Conservation (phyloP, 2,797 vertebrate genomes). For the Gadopsis marmoratus region DNA sequence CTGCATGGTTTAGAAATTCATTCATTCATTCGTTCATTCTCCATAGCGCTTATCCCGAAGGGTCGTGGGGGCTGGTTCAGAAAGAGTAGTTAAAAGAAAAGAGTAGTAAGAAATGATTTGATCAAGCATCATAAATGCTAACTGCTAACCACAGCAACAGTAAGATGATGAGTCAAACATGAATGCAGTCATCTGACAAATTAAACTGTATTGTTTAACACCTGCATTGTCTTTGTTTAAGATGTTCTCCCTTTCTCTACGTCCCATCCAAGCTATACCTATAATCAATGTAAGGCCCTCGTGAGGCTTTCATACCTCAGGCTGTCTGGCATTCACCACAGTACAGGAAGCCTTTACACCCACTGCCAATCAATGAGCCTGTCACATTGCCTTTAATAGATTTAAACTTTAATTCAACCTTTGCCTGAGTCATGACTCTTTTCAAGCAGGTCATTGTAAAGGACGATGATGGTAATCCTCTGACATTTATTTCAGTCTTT, state of each 20-base stretch:
- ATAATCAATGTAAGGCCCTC: not conserved
- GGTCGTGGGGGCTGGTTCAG: too few species aligned
- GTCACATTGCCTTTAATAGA: slow-evolving; percentile 28
- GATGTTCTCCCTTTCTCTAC: not conserved
- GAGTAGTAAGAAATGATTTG: not conserved
- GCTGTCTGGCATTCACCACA: slow-evolving; percentile 24
- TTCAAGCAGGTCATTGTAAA: slow-evolving; percentile 9
- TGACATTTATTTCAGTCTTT: slow-evolving; percentile 59
- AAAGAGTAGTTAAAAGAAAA: not conserved
- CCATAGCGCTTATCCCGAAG: too few species aligned
- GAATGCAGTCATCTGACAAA: not conserved
- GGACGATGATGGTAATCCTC: slow-evolving; percentile 8
- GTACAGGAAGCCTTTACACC: slow-evolving; percentile 25
- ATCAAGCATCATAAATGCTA: not conserved
- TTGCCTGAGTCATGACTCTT: slow-evolving; percentile 15
- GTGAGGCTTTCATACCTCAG: not conserved
- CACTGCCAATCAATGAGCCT: slow-evolving; percentile 29
- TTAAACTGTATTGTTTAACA: not conserved
- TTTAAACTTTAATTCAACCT: slow-evolving; percentile 31
- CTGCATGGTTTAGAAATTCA: too few species aligned
- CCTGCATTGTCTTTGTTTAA: not conserved
- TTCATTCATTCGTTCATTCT: too few species aligned
- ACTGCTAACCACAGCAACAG: not conserved
- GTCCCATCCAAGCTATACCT: not conserved
- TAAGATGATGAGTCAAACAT: not conserved